Percentiles rank a stretch among this genome's conserved stretches.
These are phyloP conservation scores for Thera obeliscata DNA, from an alignment of 2,888 invertebrate species.

Conservation along the genomic window DNA sequence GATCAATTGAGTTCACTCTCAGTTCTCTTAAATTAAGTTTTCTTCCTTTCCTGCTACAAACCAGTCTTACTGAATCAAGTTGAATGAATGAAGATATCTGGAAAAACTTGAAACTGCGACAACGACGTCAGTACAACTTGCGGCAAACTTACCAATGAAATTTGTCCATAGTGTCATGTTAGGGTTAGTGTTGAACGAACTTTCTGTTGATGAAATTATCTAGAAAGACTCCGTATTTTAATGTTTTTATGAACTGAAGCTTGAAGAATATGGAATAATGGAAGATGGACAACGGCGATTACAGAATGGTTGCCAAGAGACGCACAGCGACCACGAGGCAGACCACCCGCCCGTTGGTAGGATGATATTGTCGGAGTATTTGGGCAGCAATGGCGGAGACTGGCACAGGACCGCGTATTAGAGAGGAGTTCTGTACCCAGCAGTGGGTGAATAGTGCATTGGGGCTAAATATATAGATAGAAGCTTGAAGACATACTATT, in stretches of 20 bases:
- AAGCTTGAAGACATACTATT: too few species aligned
- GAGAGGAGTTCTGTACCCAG: too few species aligned
- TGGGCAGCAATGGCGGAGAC: too few species aligned
- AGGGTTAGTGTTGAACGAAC: constrained; percentile 27
- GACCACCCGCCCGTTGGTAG: too few species aligned
- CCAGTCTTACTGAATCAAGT: neutral
- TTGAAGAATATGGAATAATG: neutral
- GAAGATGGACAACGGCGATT: too few species aligned
- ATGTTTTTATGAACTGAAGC: neutral
- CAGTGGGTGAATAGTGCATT: too few species aligned
- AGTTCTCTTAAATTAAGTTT: neutral
- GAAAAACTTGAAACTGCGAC: constrained; percentile 34
- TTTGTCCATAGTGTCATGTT: constrained; percentile 31
- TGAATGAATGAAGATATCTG: neutral
- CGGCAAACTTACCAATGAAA: constrained; percentile 24
- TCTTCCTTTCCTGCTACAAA: neutral
- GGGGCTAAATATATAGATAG: too few species aligned
- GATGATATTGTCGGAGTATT: too few species aligned
- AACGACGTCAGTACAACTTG: constrained; percentile 1
- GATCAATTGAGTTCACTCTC: too few species aligned
- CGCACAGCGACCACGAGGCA: too few species aligned
- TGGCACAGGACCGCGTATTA: too few species aligned
- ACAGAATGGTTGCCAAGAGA: too few species aligned
- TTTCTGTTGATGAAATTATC: constrained; percentile 5
- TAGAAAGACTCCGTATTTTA: neutral